A percentile compares a stretch with the other conserved stretches of the same genome.
These are phyloP conservation scores for Drosophila tropicalis DNA, from an alignment of 1,140 invertebrate genomes.

Conservation along the genomic window DNA sequence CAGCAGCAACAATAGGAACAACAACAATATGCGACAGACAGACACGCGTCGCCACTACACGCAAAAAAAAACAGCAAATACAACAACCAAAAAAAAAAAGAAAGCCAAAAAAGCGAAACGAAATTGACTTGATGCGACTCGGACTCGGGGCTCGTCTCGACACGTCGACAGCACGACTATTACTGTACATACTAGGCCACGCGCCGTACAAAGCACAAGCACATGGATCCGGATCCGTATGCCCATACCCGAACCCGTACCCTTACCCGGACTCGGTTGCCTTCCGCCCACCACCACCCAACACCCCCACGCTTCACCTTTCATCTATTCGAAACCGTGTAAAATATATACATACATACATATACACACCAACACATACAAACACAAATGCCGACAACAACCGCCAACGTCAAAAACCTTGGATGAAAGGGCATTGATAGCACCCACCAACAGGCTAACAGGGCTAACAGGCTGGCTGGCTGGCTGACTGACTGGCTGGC, in stretches of 20 bases:
- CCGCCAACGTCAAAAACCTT: constrained; percentile 10
- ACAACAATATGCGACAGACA: constrained; percentile 4
- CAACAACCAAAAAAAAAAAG: background rate
- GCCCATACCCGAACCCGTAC: too few relatives aligned
- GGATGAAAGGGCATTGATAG: constrained; percentile 13
- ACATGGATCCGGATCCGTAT: constrained; percentile 15
- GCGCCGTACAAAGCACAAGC: constrained; percentile 34
- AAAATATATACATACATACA: background rate
- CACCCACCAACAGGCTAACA: constrained; percentile 3
- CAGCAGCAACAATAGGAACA: background rate
- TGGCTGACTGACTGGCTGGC: background rate
- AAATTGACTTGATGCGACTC: constrained; percentile 59
- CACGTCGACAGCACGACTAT: constrained; percentile 76
- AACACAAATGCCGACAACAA: background rate
- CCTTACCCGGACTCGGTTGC: too few relatives aligned
- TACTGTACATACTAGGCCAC: constrained; percentile 58
- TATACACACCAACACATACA: background rate
- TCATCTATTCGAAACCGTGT: constrained; percentile 1
- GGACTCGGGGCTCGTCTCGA: constrained; percentile 52
- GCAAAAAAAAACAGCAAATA: constrained; percentile 46
- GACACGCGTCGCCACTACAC: constrained; percentile 51
- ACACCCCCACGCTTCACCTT: background rate
- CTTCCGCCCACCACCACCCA: too few relatives aligned
- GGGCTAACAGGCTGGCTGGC: background rate
- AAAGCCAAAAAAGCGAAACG: constrained; percentile 5